Conservation (phyloP, 2,888 invertebrate species). For the Lasioglossum calceatum region DNA sequence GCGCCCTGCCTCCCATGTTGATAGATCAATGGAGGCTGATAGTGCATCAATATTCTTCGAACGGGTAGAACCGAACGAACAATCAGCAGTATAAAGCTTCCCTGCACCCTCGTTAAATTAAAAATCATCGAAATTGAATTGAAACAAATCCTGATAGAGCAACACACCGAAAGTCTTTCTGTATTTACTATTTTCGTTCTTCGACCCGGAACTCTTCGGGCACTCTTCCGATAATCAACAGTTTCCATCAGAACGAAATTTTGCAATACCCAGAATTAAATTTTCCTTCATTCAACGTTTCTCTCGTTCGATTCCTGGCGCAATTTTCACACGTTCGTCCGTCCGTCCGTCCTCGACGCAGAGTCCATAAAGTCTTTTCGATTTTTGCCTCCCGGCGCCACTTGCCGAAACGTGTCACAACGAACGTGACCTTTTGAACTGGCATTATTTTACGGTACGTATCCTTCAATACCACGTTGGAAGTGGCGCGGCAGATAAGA, state of each 20-base stretch:
- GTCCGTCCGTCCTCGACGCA: background rate
- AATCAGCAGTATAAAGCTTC: background rate
- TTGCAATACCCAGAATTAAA: background rate
- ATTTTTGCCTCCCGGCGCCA: background rate
- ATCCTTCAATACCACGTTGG: background rate
- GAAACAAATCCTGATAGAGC: background rate
- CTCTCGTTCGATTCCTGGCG: background rate
- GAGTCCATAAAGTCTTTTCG: background rate
- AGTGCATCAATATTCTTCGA: background rate
- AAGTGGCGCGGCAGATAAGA: constrained; percentile 1
- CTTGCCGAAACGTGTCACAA: background rate
- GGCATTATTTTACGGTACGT: constrained; percentile 9
- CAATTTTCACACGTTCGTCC: background rate
- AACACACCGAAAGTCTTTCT: background rate
- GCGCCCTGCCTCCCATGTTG: background rate
- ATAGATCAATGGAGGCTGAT: constrained; percentile 4
- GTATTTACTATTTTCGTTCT: background rate
- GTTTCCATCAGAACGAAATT: background rate
- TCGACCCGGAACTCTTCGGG: background rate
- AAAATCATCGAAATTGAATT: background rate
- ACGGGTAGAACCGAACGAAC: background rate
- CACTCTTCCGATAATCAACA: background rate
- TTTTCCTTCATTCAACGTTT: background rate
- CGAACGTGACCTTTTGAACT: constrained; percentile 13
- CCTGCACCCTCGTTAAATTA: background rate